These are phyloP conservation scores for Caenorhabditis sp. DNA, from an alignment of 2,888 invertebrate genomes.

Conservation along the genomic window DNA sequence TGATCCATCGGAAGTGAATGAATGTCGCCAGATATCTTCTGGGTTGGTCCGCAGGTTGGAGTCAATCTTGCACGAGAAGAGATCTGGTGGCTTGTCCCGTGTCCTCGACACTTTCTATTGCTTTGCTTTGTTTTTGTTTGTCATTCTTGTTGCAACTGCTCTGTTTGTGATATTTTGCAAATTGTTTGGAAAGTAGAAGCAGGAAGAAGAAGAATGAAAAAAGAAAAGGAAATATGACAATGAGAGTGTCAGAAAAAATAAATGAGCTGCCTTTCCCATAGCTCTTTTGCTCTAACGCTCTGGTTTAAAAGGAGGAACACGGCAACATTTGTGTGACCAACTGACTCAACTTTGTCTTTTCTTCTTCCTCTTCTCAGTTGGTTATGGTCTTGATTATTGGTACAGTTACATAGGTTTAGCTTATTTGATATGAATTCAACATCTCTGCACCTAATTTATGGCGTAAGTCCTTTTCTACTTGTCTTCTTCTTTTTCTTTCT, in stretches of 20 bases:
- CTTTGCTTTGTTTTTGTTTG: not conserved
- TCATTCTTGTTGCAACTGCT: not conserved
- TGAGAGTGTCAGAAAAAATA: constrained; percentile 21
- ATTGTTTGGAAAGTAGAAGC: not conserved
- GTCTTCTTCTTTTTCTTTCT: constrained; percentile 20
- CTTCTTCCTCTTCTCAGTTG: constrained; percentile 6
- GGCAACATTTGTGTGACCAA: constrained; percentile 37
- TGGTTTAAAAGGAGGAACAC: constrained; percentile 24
- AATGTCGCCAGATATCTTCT: constrained; percentile 34
- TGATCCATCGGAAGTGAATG: constrained; percentile 48
- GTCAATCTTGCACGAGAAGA: not conserved
- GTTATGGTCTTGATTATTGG: no score
- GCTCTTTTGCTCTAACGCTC: constrained; percentile 1
- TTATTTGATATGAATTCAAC: constrained; percentile 29
- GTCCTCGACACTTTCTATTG: not conserved
- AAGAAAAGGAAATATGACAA: constrained; percentile 33
- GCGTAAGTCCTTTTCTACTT: no score
- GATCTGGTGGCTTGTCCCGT: not conserved
- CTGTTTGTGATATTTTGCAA: not conserved
- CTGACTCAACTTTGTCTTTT: constrained; percentile 21
- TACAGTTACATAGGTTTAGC: no score
- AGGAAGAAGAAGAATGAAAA: constrained; percentile 47
- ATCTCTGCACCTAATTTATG: constrained; percentile 25
- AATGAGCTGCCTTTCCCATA: constrained; percentile 50
- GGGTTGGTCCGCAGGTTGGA: constrained; percentile 26